Percentiles rank a stretch among this genome's conserved stretches.
Conservation (phyloP, 2,888 invertebrate genomes). For the Brachypalpus laphriformis region DNA sequence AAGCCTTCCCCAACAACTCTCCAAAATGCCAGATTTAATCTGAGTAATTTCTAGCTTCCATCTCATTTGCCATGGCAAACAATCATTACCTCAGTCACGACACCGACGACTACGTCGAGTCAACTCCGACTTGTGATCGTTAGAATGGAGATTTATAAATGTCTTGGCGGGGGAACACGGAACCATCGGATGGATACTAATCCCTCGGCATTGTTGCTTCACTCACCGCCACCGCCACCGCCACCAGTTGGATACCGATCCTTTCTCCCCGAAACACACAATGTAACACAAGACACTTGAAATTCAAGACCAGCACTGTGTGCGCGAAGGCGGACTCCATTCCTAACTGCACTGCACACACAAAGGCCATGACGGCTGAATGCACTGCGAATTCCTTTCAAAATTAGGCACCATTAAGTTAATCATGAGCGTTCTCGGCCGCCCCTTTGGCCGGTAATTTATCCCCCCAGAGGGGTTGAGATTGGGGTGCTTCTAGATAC, state of each 20-base stretch:
- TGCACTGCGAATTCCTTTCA: conserved; percentile 54
- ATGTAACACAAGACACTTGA: conserved; percentile 36
- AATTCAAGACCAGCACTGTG: conserved; percentile 48
- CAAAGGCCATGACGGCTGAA: conserved; percentile 34
- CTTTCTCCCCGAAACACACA: conserved; percentile 50
- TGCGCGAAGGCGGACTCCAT: conserved; percentile 5
- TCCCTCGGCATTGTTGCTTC: conserved; percentile 31
- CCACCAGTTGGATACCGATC: too few relatives aligned
- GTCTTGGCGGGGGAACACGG: conserved; percentile 54
- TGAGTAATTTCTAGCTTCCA: conserved; percentile 56
- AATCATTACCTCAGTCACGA: conserved; percentile 60
- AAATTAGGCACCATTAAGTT: conserved; percentile 61
- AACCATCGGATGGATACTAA: conserved; percentile 36
- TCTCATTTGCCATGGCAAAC: conserved; percentile 38
- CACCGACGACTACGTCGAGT: conserved; percentile 8
- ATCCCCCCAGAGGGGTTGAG: not conserved
- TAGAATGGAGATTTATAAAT: conserved; percentile 64
- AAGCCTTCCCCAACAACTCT: conserved; percentile 25
- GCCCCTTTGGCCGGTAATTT: not conserved
- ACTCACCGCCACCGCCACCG: too few relatives aligned
- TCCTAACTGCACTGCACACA: conserved; percentile 40
- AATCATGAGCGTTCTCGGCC: conserved; percentile 24
- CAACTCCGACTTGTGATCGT: conserved; percentile 35
- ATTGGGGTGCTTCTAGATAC: not conserved
- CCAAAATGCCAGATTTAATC: conserved; percentile 67